Percentiles rank a stretch among this genome's conserved stretches.
These are phyloP conservation scores for Monoplex corrugatus DNA, from an alignment of 2,888 invertebrate species.

Conservation along the genomic window DNA sequence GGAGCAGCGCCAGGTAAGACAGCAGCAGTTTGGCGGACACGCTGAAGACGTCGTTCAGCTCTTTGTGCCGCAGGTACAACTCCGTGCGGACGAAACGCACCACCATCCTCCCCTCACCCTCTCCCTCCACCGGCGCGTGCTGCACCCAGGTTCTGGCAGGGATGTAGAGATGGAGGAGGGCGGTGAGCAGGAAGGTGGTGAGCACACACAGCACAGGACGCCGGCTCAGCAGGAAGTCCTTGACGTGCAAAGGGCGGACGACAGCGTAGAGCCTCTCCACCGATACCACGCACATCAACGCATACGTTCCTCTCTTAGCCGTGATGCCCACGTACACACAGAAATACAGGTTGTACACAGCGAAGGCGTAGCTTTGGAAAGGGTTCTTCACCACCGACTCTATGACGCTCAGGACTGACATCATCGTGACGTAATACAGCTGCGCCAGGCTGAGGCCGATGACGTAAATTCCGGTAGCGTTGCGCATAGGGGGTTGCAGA, in stretches of 20 bases:
- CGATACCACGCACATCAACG: slow-evolving; percentile 13
- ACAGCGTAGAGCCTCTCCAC: slow-evolving; percentile 23
- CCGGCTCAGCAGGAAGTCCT: background rate
- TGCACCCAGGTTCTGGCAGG: background rate
- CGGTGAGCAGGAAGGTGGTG: background rate
- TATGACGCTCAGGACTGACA: slow-evolving; percentile 6
- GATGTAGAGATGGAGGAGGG: background rate
- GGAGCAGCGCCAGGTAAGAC: background rate
- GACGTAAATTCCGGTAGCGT: slow-evolving; percentile 25
- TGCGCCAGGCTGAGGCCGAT: slow-evolving; percentile 39
- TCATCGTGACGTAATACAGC: slow-evolving; percentile 32
- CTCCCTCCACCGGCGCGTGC: too few relatives aligned
- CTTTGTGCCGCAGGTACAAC: background rate
- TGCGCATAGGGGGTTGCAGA: slow-evolving; percentile 32
- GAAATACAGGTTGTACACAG: background rate
- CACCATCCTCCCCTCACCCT: too few relatives aligned
- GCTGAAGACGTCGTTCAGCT: background rate
- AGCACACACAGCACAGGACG: slow-evolving; percentile 24
- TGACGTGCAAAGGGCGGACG: slow-evolving; percentile 8
- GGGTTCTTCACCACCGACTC: background rate
- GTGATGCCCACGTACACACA: background rate
- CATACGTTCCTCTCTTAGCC: background rate
- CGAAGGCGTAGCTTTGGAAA: background rate
- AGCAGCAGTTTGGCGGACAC: background rate
- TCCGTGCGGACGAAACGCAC: background rate